Conservation (phyloP, 2,113 vertebrate genomes). For the Colossoma macropomum region DNA sequence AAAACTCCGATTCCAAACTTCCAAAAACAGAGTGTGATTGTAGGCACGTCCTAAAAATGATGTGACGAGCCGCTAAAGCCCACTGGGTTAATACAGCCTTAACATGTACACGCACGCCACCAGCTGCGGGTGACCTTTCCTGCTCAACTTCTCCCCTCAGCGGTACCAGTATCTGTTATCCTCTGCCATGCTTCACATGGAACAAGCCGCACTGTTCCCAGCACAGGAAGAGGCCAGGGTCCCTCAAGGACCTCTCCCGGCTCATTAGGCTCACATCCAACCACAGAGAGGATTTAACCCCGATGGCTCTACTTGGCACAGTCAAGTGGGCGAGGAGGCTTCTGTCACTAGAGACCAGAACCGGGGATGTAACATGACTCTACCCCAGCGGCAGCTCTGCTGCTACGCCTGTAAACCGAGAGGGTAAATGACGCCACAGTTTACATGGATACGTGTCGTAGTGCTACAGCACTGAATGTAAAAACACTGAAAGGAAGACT, state of each 20-base stretch:
- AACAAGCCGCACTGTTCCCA: conserved; percentile 1
- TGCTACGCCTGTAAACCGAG: not conserved
- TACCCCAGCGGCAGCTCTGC: not conserved
- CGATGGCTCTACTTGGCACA: conserved; percentile 4
- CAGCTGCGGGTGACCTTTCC: not conserved
- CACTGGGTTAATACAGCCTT: too few species aligned
- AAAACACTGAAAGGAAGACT: not conserved
- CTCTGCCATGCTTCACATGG: not conserved
- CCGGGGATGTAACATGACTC: conserved; percentile 4
- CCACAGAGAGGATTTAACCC: not conserved
- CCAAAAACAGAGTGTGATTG: too few species aligned
- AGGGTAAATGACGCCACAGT: not conserved
- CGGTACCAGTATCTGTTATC: conserved; percentile 4
- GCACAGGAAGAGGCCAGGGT: not conserved
- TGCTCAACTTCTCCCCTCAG: not conserved
- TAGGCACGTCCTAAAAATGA: too few species aligned
- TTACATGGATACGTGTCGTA: not conserved
- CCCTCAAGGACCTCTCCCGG: not conserved
- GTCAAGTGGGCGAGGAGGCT: not conserved
- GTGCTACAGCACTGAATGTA: not conserved
- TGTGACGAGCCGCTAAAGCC: too few species aligned
- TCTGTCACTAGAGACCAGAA: not conserved
- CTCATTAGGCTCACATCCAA: not conserved
- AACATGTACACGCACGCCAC: too few species aligned
- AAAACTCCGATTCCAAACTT: too few species aligned